Evolutionary conservation across 1,140 invertebrate genomes (phyloP), one percentile per base, ranked within the genome.

Genomic region (Halotydeus destructor): DNA sequence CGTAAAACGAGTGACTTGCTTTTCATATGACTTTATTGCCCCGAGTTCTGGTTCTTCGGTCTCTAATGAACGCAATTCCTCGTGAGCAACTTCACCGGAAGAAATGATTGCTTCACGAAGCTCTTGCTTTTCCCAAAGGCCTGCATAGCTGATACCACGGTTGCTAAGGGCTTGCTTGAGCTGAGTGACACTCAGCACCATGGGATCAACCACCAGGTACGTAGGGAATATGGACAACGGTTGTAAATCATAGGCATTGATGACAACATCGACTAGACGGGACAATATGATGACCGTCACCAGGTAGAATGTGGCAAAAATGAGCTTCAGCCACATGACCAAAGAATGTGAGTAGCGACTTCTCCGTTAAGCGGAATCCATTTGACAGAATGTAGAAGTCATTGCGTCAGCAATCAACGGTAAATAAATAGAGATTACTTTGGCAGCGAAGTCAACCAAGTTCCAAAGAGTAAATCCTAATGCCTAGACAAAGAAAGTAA

Each of bases 101-200:
- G 56, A 49, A 42, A 60, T 52, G 1, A 68, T 62, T 6, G 68
- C 49, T 21, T 60, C 52, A 9, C 55, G 57, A 6, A 69, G 54
- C 42, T 69, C 65, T 49, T 58, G 49, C 49, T 67, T 68, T 44
- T 69, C 67, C 5, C 68, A 51, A 33, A 62, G 56, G 22, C 59
- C 61, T 25, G 58, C 58, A 54, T 65, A 67, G 40, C 59, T 63
- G 11, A 69, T 56, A 5, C 67, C 67, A 51, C 67, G 49, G 27
- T 57, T 58, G 41, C 68, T 64, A 11, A 69, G 49, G 14, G 68
- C 45, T 3, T 58, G 54, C 44, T 68, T 69, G 27, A 69, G 50
- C 44, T 66, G 62, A 19, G 58, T 50, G 3, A 68, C 65, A 47
- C 63, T 66, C 11, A 68, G n/a, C n/a, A n/a, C n/a, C n/a, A n/a